Base-by-base conservation (phyloP, 2,113 vertebrate species). In the Myotis brandtii region DNA sequence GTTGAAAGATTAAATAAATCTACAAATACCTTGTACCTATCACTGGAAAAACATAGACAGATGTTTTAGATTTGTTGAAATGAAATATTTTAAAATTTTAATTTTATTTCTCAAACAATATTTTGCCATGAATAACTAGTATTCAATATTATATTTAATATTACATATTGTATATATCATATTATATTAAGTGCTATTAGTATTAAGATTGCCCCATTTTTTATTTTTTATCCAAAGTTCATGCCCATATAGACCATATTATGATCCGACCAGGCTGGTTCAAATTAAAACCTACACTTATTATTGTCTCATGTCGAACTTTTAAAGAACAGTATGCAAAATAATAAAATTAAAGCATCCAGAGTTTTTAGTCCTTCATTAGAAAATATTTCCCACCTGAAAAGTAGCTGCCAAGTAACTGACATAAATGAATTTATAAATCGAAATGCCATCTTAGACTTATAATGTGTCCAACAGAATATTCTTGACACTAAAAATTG, bases 11-110 rank as follows among this genome's bases (percentile, higher is more conserved):
- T 99, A 98, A 99, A 99, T 94, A 99, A 98, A 95, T 99, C 99
- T 97, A 99, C 99, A 86, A 99, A 99, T 20, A 99, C 99, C 95
- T 99, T 99, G 98, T 99, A 99, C 90, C 99, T 99, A 97, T 99
- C 99, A 96, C 99, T 99, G 98, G 34, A 97, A 97, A 97, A 93
- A 89, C 76, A 94, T 27, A 97, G 89, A 95, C 0, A 2, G n/a
- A 98, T 87, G 17, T 52, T 54, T 80, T 50, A 94, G 27, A 89
- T 37, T 83, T 86, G 11, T 37, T 70, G 30, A 83, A 40, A 82
- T 25, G 9, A 95, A 96, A 69, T 62, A 93, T 50, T 54, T 66
- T 69, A 56, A 46, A 64, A 2, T 46, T 69, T 77, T 10, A 14
- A 46, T 64, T 25, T 50, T 20, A 82, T 76, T 66, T 56, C 17